Evolutionary conservation across 2,888 invertebrate genomes (phyloP).

Genomic region (Eupsilia transversa): DNA sequence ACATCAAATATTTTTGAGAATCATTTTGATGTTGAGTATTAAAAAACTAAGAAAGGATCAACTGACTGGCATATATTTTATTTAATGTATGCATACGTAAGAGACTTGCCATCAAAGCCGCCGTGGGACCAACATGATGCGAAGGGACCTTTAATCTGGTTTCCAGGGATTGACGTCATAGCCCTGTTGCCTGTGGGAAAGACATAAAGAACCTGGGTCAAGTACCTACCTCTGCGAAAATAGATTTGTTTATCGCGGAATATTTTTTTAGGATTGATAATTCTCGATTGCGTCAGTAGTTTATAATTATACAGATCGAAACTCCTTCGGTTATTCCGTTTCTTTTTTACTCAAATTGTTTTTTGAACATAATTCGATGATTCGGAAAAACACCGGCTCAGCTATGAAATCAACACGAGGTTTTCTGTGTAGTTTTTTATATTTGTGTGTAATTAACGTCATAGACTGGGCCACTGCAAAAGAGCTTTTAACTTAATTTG

Average conservation of each 20-base stretch:
- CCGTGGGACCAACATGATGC: background rate
- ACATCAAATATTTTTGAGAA: too few relatives aligned
- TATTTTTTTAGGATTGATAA: conserved; percentile 14
- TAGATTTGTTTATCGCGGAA: conserved; percentile 35
- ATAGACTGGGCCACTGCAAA: background rate
- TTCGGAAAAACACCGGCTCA: conserved; percentile 24
- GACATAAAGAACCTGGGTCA: conserved; percentile 12
- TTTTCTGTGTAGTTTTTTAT: conserved; percentile 23
- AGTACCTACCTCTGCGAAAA: conserved; percentile 26
- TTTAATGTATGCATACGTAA: background rate
- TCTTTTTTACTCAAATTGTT: conserved; percentile 14
- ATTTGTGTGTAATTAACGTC: background rate
- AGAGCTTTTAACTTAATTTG: conserved; percentile 16
- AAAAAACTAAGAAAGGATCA: background rate
- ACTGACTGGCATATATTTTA: background rate
- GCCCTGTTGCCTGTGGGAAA: conserved; percentile 16
- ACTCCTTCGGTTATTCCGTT: conserved; percentile 16
- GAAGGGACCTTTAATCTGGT: conserved; percentile 40
- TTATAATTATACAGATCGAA: conserved; percentile 19
- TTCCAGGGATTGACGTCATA: conserved; percentile 40
- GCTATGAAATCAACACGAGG: background rate
- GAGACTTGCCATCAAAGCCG: background rate
- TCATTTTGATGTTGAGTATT: background rate
- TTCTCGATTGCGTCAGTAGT: conserved; percentile 35
- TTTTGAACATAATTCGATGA: background rate